Evolutionary conservation across 1,140 invertebrate species (phyloP).

Genomic region (Lasioglossum baleicum): DNA sequence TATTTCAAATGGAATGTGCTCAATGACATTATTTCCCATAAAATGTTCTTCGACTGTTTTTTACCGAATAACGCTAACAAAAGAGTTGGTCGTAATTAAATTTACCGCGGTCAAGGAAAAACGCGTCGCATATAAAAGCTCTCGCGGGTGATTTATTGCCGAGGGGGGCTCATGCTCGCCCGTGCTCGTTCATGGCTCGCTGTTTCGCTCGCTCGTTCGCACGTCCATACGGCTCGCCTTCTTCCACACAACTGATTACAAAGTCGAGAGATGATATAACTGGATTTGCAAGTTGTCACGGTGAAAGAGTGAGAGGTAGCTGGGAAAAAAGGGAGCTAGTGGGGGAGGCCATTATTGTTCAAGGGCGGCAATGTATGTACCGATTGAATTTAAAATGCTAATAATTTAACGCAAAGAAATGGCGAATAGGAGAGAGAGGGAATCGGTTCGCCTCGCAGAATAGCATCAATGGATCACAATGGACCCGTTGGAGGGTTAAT

Average conservation of each 20-base stretch:
- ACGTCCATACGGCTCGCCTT: slow-evolving; percentile 7
- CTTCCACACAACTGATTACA: slow-evolving; percentile 43
- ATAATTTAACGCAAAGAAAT: slow-evolving; percentile 53
- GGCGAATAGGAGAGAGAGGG: slow-evolving; percentile 9
- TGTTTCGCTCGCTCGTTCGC: not conserved
- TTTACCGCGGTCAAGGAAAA: slow-evolving; percentile 36
- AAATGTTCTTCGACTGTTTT: not conserved
- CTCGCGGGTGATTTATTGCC: slow-evolving; percentile 41
- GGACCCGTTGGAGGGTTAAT: no score
- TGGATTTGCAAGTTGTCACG: slow-evolving; percentile 51
- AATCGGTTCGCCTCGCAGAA: not conserved
- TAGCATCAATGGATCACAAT: no score
- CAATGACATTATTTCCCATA: not conserved
- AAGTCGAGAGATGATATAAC: slow-evolving; percentile 61
- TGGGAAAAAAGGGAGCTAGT: slow-evolving; percentile 13
- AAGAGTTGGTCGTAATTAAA: slow-evolving; percentile 18
- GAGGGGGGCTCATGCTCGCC: not conserved
- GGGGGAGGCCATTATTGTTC: slow-evolving; percentile 58
- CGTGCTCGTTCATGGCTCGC: not conserved
- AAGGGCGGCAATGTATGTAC: slow-evolving; percentile 62
- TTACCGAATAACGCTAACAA: not conserved
- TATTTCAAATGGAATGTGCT: not conserved
- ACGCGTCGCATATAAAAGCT: slow-evolving; percentile 19
- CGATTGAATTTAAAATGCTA: slow-evolving; percentile 65
- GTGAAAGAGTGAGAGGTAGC: slow-evolving; percentile 45